These are phyloP conservation scores for Palythoa heliodiscus DNA, from an alignment of 92 coral and sea anemone species.

Conservation along the genomic window DNA sequence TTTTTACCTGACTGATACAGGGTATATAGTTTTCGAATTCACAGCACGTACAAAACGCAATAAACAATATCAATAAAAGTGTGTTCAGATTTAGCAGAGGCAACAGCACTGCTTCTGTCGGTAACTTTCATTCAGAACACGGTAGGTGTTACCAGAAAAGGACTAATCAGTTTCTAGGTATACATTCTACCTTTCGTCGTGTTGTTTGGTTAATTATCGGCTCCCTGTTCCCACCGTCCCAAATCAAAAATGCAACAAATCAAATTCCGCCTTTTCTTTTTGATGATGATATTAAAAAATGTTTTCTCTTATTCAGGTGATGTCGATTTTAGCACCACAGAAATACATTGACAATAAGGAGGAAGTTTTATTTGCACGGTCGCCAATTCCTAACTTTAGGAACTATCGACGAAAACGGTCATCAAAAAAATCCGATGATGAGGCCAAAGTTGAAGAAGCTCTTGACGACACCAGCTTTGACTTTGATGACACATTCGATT, in stretches of 20 bases:
- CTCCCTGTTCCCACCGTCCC: too few species aligned
- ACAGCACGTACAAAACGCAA: too few species aligned
- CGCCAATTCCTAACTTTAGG: constrained; percentile 93
- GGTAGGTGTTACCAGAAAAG: too few species aligned
- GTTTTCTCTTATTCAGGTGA: constrained; percentile 58
- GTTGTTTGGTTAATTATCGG: too few species aligned
- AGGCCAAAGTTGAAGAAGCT: constrained; percentile 76
- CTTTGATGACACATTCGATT: constrained; percentile 88
- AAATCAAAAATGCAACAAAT: background rate
- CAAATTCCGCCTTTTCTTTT: background rate
- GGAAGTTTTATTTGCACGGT: constrained; percentile 92
- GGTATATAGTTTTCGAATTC: too few species aligned
- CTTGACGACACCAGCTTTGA: constrained; percentile 78
- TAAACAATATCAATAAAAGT: too few species aligned
- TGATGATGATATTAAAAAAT: background rate
- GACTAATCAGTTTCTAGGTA: too few species aligned
- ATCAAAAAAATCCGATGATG: constrained; percentile 70
- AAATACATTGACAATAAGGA: constrained; percentile 94
- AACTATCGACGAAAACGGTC: constrained; percentile 75
- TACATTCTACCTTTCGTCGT: too few species aligned
- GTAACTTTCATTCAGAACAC: too few species aligned
- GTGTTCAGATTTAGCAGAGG: too few species aligned
- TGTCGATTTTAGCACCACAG: constrained; percentile 97
- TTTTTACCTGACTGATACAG: too few species aligned
- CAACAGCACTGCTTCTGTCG: too few species aligned